Evolutionary conservation across 1,140 invertebrate genomes (phyloP).

Genomic region (Stenopsyche tienmushanensis): DNA sequence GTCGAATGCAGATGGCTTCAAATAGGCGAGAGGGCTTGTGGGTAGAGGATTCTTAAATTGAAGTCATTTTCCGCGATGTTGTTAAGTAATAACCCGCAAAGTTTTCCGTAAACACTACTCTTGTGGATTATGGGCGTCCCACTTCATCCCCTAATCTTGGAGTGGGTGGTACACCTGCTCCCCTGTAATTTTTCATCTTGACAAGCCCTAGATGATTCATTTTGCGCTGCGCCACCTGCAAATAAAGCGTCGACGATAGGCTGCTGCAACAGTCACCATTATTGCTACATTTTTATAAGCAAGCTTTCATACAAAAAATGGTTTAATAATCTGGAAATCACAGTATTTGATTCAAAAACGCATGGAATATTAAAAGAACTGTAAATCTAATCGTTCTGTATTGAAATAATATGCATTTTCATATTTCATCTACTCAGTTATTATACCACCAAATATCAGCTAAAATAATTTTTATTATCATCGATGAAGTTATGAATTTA

Average conservation of each 20-base stretch:
- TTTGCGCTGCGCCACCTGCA: neutral
- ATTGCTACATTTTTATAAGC: too few relatives aligned
- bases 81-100: conserved; percentile 13
- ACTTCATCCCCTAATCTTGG: conserved; percentile 12
- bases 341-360: too few relatives aligned
- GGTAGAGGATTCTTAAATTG: conserved; percentile 15
- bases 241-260: neutral
- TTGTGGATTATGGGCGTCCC: conserved; percentile 26
- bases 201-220: conserved; percentile 9
- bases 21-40: neutral
- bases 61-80: conserved; percentile 2
- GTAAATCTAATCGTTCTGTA: too few relatives aligned
- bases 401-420: too few relatives aligned
- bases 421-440: too few relatives aligned
- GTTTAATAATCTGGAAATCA: too few relatives aligned
- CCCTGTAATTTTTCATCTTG: conserved; percentile 33
- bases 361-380: too few relatives aligned
- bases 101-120: conserved; percentile 10
- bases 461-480: too few relatives aligned
- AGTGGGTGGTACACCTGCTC: conserved; percentile 18
- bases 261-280: neutral
- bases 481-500: too few relatives aligned
- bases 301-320: too few relatives aligned
- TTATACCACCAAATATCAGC: too few relatives aligned
- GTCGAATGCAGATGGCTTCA: too few relatives aligned